phyloP scores from a whole-genome alignment of 2,888 invertebrate genomes.

The Drosophila kanekoi region DNA sequence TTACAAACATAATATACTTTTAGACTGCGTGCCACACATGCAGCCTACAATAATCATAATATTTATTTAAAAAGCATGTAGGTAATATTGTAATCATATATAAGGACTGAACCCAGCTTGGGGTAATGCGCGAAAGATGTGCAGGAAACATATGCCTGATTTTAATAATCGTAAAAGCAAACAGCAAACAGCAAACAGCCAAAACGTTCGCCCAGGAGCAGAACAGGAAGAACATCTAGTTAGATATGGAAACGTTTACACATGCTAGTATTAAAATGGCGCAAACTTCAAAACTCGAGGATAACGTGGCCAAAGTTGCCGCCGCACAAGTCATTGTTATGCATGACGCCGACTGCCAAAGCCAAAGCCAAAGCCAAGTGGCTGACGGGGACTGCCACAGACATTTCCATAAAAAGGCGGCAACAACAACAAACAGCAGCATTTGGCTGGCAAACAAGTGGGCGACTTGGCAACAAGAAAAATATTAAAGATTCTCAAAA shows the following conservation, averaged over 20 bases:
- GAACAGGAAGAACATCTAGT: slow-evolving; percentile 40
- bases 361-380: slow-evolving; percentile 30
- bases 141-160: slow-evolving; percentile 50
- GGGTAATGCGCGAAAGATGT: slow-evolving; percentile 8
- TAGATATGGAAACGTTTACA: slow-evolving; percentile 57
- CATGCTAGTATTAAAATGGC: slow-evolving; percentile 63
- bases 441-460: not conserved
- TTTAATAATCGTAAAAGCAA: slow-evolving; percentile 76
- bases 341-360: slow-evolving; percentile 72
- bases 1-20: too few species aligned
- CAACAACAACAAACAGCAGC: slow-evolving; percentile 17
- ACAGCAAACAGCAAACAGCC: slow-evolving; percentile 65
- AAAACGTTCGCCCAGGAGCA: slow-evolving; percentile 28
- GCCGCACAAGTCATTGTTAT: slow-evolving; percentile 74
- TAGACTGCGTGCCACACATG: not conserved
- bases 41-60: not conserved
- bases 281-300: slow-evolving; percentile 45
- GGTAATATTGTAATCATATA: slow-evolving; percentile 1
- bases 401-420: slow-evolving; percentile 73
- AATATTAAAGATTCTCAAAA: slow-evolving; percentile 81
- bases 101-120: not conserved
- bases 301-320: slow-evolving; percentile 29
- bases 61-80: not conserved
- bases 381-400: slow-evolving; percentile 43
- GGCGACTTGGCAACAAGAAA: slow-evolving; percentile 47